Percentiles rank a stretch among this genome's conserved stretches.
phyloP scores from a whole-genome alignment of 1,140 invertebrate species.

The Pristionchus pacificus region DNA sequence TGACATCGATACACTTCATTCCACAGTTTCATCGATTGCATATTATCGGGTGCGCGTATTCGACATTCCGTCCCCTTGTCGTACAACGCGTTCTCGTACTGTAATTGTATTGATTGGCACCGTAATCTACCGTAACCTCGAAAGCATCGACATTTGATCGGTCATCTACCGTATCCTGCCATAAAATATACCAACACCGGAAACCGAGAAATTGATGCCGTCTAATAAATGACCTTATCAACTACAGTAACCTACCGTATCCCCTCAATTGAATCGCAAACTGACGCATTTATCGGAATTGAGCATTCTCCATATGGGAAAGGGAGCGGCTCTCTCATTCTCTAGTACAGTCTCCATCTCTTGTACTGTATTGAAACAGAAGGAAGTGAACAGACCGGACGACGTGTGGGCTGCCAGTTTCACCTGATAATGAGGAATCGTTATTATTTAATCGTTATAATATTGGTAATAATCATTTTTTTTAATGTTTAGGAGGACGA shows the following conservation, averaged over 20 bases:
- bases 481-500: conserved; percentile 10
- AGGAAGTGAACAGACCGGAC: conserved; percentile 92
- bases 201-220: background rate
- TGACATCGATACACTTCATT: background rate
- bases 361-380: conserved; percentile 75
- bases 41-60: background rate
- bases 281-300: background rate
- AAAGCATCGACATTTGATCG: too few relatives aligned
- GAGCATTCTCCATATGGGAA: background rate
- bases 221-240: too few relatives aligned
- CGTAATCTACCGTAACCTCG: too few relatives aligned
- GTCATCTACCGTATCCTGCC: too few relatives aligned
- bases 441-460: background rate
- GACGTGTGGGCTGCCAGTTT: conserved; percentile 90
- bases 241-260: too few relatives aligned
- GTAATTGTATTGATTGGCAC: too few relatives aligned
- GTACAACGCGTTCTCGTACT: too few relatives aligned
- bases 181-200: too few relatives aligned
- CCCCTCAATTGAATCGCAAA: too few relatives aligned
- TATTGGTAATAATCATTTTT: background rate
- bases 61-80: too few relatives aligned
- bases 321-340: background rate
- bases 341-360: background rate
- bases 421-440: conserved; percentile 66
- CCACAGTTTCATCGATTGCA: background rate